These are phyloP conservation scores for Kuschelorhynchus macadamiae DNA, from an alignment of 2,888 invertebrate species.

Conservation along the genomic window DNA sequence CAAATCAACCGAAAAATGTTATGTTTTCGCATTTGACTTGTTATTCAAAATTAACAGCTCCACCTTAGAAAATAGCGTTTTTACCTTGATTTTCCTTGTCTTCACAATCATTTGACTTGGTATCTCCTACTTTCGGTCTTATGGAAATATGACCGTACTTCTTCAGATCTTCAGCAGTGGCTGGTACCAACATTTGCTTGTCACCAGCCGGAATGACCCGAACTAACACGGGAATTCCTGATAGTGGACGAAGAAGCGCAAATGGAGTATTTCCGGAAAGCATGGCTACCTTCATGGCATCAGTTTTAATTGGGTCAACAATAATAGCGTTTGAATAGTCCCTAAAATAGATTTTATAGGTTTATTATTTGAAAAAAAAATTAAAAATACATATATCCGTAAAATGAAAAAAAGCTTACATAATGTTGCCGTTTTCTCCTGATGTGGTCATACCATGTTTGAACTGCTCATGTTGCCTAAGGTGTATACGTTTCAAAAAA, in stretches of 20 bases:
- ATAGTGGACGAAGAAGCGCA: conserved; percentile 77
- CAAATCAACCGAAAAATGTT: neutral
- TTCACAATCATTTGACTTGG: conserved; percentile 35
- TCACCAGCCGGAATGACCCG: conserved; percentile 68
- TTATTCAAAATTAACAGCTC: no score
- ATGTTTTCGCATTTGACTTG: neutral
- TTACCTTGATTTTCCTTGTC: conserved; percentile 28
- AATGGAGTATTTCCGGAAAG: conserved; percentile 79
- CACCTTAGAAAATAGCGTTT: no score
- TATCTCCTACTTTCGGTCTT: conserved; percentile 55
- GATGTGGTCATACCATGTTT: conserved; percentile 67
- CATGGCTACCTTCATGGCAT: conserved; percentile 78
- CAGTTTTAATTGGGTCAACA: conserved; percentile 80
- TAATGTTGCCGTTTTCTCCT: no score
- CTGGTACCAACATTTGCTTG: conserved; percentile 79
- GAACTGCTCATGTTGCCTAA: conserved; percentile 73
- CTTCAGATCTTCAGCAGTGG: conserved; percentile 79
- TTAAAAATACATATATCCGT: no score
- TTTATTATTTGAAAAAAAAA: no score
- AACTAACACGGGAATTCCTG: conserved; percentile 78
- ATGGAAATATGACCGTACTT: conserved; percentile 75
- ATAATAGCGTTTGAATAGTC: conserved; percentile 72
- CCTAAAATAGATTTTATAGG: conserved; percentile 11
- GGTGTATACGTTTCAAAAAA: conserved; percentile 71
- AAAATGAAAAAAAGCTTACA: no score